phyloP scores from a whole-genome alignment of 2,888 invertebrate genomes.

The Meteorus colon region DNA sequence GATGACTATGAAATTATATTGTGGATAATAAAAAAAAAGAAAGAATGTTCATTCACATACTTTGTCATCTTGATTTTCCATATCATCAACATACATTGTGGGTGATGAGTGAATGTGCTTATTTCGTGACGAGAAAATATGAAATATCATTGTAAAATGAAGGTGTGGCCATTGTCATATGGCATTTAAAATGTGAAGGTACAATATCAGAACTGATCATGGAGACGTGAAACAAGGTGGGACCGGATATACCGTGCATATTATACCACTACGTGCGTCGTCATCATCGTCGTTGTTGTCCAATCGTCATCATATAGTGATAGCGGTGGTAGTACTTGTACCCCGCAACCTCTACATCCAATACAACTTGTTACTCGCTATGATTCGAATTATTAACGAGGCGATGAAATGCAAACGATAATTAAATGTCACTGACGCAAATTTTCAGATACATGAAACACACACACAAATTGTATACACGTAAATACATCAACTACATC shows the following conservation, averaged over 20 bases:
- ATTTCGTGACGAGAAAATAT: constrained; percentile 50
- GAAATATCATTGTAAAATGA: constrained; percentile 46
- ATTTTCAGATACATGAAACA: background rate
- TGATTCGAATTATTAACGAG: constrained; percentile 50
- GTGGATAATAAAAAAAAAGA: background rate
- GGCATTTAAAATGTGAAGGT: constrained; percentile 50
- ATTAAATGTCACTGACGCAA: constrained; percentile 10
- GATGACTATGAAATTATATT: background rate
- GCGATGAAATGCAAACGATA: constrained; percentile 45
- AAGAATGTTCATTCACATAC: background rate
- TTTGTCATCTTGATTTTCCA: background rate
- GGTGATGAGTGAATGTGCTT: constrained; percentile 6
- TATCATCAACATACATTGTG: background rate
- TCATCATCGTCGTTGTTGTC: constrained; percentile 10
- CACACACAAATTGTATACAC: background rate
- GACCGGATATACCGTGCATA: constrained; percentile 47
- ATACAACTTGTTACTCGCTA: constrained; percentile 39
- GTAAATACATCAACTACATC: background rate
- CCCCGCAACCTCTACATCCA: background rate
- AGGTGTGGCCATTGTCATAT: constrained; percentile 58
- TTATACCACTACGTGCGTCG: constrained; percentile 11
- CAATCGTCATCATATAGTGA: constrained; percentile 2
- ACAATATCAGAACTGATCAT: constrained; percentile 57
- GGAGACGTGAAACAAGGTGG: constrained; percentile 59
- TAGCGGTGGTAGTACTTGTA: background rate